Conservation (phyloP, 2,113 vertebrate species). For the Melanocharis versteri region DNA sequence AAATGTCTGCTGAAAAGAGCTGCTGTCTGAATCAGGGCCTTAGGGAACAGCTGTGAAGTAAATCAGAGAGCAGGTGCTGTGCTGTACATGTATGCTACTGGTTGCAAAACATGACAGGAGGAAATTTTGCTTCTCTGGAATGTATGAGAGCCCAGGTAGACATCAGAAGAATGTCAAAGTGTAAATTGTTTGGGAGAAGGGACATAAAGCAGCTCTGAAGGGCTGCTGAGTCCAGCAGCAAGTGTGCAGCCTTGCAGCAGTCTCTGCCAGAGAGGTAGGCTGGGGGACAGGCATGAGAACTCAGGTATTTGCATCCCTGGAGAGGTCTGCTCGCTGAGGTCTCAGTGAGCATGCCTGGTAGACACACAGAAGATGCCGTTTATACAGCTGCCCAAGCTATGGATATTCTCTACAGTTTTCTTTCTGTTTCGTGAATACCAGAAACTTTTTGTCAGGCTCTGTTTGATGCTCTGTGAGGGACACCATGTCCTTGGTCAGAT, state of each 20-base stretch:
- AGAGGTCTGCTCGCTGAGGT: background rate
- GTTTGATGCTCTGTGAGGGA: background rate
- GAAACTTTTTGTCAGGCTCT: background rate
- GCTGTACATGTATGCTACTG: background rate
- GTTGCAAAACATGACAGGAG: background rate
- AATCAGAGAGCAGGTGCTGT: background rate
- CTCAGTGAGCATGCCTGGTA: background rate
- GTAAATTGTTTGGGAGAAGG: background rate
- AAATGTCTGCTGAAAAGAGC: background rate
- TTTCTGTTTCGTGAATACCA: background rate
- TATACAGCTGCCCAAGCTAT: background rate
- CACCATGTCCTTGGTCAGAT: background rate
- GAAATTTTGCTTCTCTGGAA: background rate
- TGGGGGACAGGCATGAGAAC: background rate
- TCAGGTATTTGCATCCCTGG: background rate
- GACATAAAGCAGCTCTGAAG: background rate
- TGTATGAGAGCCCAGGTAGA: background rate
- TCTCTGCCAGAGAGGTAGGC: background rate
- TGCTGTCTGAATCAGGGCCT: background rate
- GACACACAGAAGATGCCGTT: background rate
- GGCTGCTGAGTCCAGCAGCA: rapidly evolving
- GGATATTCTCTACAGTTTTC: background rate
- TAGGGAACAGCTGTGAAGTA: background rate
- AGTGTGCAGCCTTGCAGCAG: rapidly evolving
- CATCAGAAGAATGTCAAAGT: background rate